Conservation (phyloP, 2,113 vertebrate genomes). For the Ageneiosus marmoratus region DNA sequence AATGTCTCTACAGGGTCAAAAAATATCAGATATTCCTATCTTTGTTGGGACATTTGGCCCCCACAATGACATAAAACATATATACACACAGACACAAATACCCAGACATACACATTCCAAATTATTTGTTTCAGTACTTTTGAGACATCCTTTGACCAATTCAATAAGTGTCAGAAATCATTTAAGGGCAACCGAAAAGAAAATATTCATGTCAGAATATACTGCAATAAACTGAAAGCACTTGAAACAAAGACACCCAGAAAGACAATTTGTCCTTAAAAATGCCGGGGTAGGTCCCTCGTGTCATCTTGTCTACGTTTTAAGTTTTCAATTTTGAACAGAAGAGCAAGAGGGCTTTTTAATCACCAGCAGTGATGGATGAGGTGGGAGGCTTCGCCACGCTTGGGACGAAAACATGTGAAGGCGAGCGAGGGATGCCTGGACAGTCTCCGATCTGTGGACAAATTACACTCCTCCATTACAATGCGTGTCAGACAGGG, state of each 20-base stretch:
- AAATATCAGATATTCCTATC: too few relatives aligned
- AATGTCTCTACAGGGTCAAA: too few relatives aligned
- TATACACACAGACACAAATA: not conserved
- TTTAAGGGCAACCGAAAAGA: not conserved
- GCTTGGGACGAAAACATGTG: constrained; percentile 62
- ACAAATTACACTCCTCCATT: constrained; percentile 80
- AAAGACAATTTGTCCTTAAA: constrained; percentile 41
- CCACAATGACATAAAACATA: too few relatives aligned
- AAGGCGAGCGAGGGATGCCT: constrained; percentile 67
- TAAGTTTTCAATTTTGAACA: constrained; percentile 61
- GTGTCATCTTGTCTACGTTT: constrained; percentile 57
- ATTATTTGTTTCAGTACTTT: not conserved
- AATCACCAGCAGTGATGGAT: constrained; percentile 81
- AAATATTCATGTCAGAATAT: constrained; percentile 3
- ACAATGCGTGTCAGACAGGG: constrained; percentile 77
- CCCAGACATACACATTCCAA: not conserved
- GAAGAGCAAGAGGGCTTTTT: constrained; percentile 69
- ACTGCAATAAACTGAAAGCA: constrained; percentile 6
- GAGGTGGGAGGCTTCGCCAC: constrained; percentile 63
- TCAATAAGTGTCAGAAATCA: not conserved
- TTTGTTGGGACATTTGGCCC: too few relatives aligned
- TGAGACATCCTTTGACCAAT: not conserved
- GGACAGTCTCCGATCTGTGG: constrained; percentile 73
- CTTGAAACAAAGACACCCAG: constrained; percentile 16
- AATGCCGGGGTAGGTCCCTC: constrained; percentile 30